These are phyloP conservation scores for Chymomyza costata DNA, from an alignment of 1,140 invertebrate species.

Conservation along the genomic window DNA sequence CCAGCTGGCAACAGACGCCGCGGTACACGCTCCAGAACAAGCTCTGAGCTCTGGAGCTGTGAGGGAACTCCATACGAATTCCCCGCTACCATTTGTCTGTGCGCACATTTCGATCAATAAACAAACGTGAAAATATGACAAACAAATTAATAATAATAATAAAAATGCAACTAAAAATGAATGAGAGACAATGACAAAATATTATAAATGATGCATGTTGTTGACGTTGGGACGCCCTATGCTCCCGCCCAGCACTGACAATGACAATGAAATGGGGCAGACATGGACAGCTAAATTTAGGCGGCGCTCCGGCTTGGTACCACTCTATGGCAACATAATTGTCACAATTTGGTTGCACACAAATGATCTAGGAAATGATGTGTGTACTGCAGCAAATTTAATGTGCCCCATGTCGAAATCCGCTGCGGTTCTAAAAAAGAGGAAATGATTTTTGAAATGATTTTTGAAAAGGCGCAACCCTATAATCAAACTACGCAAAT, in stretches of 20 bases:
- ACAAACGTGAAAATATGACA: slow-evolving; percentile 71
- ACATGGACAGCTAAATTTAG: background rate
- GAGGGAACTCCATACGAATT: background rate
- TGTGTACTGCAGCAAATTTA: slow-evolving; percentile 43
- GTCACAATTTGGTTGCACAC: slow-evolving; percentile 59
- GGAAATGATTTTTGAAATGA: slow-evolving; percentile 67
- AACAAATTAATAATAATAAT: slow-evolving; percentile 64
- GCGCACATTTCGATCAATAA: slow-evolving; percentile 69
- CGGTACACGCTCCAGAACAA: slow-evolving; percentile 2
- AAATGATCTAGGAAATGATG: slow-evolving; percentile 63
- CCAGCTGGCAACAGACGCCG: slow-evolving; percentile 39
- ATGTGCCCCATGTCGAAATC: slow-evolving; percentile 10
- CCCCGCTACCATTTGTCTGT: slow-evolving; percentile 19
- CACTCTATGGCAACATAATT: slow-evolving; percentile 42
- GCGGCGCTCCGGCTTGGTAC: background rate
- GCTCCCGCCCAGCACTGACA: background rate
- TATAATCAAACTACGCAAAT: too few species aligned
- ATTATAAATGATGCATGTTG: slow-evolving; percentile 53
- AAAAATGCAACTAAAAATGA: slow-evolving; percentile 23
- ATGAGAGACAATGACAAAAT: slow-evolving; percentile 59
- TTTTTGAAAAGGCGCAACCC: slow-evolving; percentile 12
- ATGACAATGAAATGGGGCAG: slow-evolving; percentile 12
- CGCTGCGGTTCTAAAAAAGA: slow-evolving; percentile 5
- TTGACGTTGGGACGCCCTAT: too few species aligned
- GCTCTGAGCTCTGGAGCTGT: too few species aligned